These are phyloP conservation scores for Aphidoletes aphidimyza DNA, from an alignment of 2,888 invertebrate genomes.

Conservation along the genomic window DNA sequence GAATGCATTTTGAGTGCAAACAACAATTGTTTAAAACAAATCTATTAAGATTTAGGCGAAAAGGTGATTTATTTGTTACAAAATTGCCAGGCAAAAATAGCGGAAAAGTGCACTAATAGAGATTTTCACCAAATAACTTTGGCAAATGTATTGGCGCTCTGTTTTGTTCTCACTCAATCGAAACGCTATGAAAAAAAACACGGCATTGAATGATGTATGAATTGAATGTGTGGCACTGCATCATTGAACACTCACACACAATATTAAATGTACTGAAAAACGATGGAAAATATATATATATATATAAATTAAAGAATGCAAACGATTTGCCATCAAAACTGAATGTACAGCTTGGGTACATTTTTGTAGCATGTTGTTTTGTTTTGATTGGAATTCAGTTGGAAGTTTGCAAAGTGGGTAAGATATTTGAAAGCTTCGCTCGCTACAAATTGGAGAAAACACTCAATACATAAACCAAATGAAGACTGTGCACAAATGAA, in stretches of 20 bases:
- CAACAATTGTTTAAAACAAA: not conserved
- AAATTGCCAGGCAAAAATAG: not conserved
- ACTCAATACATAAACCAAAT: not conserved
- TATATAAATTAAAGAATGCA: slow-evolving; percentile 10
- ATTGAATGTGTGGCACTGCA: slow-evolving; percentile 35
- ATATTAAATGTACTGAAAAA: not conserved
- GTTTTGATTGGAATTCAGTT: slow-evolving; percentile 6
- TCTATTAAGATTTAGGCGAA: slow-evolving; percentile 33
- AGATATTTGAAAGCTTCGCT: slow-evolving; percentile 35
- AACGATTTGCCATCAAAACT: slow-evolving; percentile 49
- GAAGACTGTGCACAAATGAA: slow-evolving; percentile 5
- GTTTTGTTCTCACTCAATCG: slow-evolving; percentile 5
- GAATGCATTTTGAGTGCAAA: slow-evolving; percentile 44
- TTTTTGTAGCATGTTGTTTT: slow-evolving; percentile 1
- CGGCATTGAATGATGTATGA: not conserved
- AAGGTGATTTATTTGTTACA: slow-evolving; percentile 43
- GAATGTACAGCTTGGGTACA: not conserved
- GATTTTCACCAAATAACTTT: slow-evolving; percentile 2
- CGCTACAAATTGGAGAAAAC: not conserved
- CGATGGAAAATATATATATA: not conserved
- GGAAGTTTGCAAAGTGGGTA: not conserved
- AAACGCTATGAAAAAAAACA: not conserved
- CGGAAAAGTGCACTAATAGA: not conserved
- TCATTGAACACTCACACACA: not conserved
- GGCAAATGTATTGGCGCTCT: too few relatives aligned